Conservation (phyloP, 1,140 invertebrate species). For the Achatina immaculata region DNA sequence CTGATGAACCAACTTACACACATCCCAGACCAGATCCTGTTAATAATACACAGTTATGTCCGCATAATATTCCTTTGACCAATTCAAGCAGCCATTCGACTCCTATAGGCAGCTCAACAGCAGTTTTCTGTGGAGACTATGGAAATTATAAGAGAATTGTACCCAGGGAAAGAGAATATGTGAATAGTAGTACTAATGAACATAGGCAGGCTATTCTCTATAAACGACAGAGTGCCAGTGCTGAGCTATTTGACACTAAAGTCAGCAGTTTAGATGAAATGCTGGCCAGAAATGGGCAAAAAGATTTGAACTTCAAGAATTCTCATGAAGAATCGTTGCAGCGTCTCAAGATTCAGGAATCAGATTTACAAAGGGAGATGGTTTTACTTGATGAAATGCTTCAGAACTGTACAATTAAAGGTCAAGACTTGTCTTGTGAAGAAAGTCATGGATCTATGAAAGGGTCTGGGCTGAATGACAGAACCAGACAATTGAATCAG, state of each 20-base stretch:
- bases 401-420: conserved; percentile 45
- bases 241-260: conserved; percentile 2
- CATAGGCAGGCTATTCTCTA: not conserved
- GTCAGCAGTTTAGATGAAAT: conserved; percentile 12
- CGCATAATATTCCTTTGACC: not conserved
- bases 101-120: not conserved
- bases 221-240: conserved; percentile 20
- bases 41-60: no score
- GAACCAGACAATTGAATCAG: not conserved
- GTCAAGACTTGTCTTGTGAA: not conserved
- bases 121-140: not conserved
- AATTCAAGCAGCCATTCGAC: not conserved
- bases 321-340: conserved; percentile 44
- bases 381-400: conserved; percentile 65
- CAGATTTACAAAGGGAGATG: conserved; percentile 60
- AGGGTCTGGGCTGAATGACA: not conserved
- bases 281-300: not conserved
- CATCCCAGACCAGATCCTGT: conserved; percentile 7
- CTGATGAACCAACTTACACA: not conserved
- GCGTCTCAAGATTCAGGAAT: conserved; percentile 55
- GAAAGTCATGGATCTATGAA: not conserved
- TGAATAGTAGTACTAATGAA: not conserved
- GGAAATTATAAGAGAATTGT: conserved; percentile 27
- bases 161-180: conserved; percentile 2
- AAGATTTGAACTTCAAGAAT: conserved; percentile 17